Evolutionary conservation across 2,797 vertebrate genomes (phyloP), one percentile per base, ranked within the genome.

Genomic region (Knipowitschia caucasica): DNA sequence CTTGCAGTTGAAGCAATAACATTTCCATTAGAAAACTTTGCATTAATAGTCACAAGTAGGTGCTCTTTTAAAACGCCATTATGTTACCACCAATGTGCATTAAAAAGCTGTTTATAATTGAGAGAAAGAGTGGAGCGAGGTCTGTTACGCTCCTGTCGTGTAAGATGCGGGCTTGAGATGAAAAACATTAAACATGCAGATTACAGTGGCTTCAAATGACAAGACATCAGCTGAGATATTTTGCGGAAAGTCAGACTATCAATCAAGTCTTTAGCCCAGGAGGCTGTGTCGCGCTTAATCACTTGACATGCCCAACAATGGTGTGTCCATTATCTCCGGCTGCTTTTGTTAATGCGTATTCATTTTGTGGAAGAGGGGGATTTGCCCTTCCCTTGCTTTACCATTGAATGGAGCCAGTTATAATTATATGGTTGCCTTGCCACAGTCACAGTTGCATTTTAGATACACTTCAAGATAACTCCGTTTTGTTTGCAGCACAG

Each of bases 341-440:
- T 55, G 62, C 62, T 44, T 25, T 62, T 56, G 17, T n/a, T 15
- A 49, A 73, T 39, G 60, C 53, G 27, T 11, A 47, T 68, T 71
- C 54, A 39, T 78, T 64, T 69, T 53, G 34, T 5, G 59, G 67
- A 62, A n/a, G n/a, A n/a, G n/a, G n/a, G 77, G 50, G 56, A 64
- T 17, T 69, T 71, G 67, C 64, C 64, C 67, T 71, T 84, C 75
- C 59, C 68, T 38, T 77, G 80, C 67, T 58, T 65, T 71, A 62
- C 51, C 61, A 58, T 53, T 64, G 58, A 76, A 73, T 59, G 62
- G 49, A 51, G 27, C 11, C 27, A 53, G 67, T 69, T n/a, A 72
- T 47, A 59, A 70, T 76, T 43, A 59, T 62, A 58, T 21, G 38
- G 61, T 57, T 62, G 52, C 26, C 45, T n/a, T 27, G 21, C 55